A percentile compares a stretch with the other conserved stretches of the same genome.
Conservation (phyloP, 1,140 invertebrate genomes). For the Belonocnema kinseyi region DNA sequence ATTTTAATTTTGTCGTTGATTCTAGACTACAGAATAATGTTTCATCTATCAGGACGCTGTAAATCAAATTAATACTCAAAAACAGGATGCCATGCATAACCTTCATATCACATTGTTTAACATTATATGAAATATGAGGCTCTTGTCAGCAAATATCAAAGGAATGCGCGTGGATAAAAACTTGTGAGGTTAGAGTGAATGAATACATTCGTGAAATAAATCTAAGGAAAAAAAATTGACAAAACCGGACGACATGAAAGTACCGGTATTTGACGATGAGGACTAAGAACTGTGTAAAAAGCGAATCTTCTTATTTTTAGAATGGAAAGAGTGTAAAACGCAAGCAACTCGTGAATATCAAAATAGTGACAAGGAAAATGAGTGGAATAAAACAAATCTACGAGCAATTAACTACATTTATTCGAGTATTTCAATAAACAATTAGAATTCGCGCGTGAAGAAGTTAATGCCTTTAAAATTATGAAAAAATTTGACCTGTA, state of each 20-base stretch:
- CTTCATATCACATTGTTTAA: too few relatives aligned
- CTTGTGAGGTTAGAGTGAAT: too few relatives aligned
- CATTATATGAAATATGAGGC: too few relatives aligned
- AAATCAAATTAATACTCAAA: too few relatives aligned
- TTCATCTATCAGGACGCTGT: too few relatives aligned
- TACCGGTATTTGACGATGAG: background rate
- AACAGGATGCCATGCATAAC: too few relatives aligned
- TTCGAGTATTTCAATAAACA: slow-evolving; percentile 49
- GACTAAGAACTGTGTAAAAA: background rate
- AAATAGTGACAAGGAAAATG: background rate
- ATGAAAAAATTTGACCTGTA: slow-evolving; percentile 37
- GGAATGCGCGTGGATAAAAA: too few relatives aligned
- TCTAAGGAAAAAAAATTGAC: background rate
- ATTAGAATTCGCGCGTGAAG: slow-evolving; percentile 40
- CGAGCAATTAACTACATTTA: slow-evolving; percentile 38
- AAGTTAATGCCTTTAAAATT: slow-evolving; percentile 25
- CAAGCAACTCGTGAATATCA: background rate
- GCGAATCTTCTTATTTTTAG: background rate
- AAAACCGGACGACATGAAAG: slow-evolving; percentile 4
- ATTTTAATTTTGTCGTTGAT: too few relatives aligned
- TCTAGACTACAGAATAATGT: too few relatives aligned
- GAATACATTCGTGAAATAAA: background rate
- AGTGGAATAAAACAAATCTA: background rate
- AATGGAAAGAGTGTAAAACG: background rate
- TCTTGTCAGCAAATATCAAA: too few relatives aligned